These are phyloP conservation scores for Acromyrmex heyeri DNA, from an alignment of 1,140 invertebrate genomes.

Conservation along the genomic window DNA sequence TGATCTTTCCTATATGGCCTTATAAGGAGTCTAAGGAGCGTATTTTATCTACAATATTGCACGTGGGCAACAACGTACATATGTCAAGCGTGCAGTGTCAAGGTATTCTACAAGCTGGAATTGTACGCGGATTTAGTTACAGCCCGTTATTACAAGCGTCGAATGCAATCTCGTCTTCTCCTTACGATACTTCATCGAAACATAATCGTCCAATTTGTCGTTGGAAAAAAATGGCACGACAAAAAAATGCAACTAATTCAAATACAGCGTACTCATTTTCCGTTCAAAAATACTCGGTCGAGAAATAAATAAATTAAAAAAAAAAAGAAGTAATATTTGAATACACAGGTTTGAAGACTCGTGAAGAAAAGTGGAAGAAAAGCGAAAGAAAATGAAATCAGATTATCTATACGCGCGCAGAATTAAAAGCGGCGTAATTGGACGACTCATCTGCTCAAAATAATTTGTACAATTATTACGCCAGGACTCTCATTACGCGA, in stretches of 20 bases:
- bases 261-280: neutral
- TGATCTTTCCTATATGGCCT: slow-evolving; percentile 10
- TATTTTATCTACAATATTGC: slow-evolving; percentile 83
- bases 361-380: neutral
- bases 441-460: slow-evolving; percentile 29
- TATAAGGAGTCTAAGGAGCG: slow-evolving; percentile 79
- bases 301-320: neutral
- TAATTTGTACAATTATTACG: slow-evolving; percentile 43
- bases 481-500: slow-evolving; percentile 30
- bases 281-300: neutral
- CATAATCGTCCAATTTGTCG: slow-evolving; percentile 2
- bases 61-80: slow-evolving; percentile 81
- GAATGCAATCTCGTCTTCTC: slow-evolving; percentile 21
- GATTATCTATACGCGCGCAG: neutral
- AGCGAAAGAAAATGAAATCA: neutral
- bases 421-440: slow-evolving; percentile 36
- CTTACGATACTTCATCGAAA: slow-evolving; percentile 11
- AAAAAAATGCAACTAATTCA: neutral
- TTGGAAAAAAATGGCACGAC: neutral
- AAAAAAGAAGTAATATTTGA: neutral
- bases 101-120: slow-evolving; percentile 77
- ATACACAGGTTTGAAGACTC: neutral
- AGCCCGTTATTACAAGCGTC: slow-evolving; percentile 55
- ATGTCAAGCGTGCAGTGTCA: slow-evolving; percentile 78
- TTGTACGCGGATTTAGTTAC: slow-evolving; percentile 75